Conservation (phyloP, 2,888 invertebrate species). For the Thereva nobilitata region DNA sequence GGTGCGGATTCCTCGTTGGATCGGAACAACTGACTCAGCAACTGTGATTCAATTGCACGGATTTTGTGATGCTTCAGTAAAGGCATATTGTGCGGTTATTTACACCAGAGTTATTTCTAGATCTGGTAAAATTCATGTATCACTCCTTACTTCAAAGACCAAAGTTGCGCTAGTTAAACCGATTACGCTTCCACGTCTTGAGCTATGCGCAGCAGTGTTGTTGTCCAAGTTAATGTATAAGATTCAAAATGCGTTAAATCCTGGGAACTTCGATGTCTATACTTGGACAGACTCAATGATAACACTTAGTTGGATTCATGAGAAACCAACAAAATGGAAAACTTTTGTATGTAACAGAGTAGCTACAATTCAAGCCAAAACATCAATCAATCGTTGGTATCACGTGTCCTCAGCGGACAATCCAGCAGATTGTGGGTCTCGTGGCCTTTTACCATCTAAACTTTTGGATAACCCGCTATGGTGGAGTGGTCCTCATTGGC, state of each 20-base stretch:
- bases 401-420: constrained; percentile 3
- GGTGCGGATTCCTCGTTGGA: constrained; percentile 32
- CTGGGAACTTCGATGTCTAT: constrained; percentile 2
- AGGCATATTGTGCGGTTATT: constrained; percentile 26
- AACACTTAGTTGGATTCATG: constrained; percentile 16
- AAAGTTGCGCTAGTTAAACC: constrained; percentile 34
- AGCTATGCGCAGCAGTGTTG: constrained; percentile 35
- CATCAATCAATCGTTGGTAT: constrained; percentile 17
- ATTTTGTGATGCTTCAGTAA: constrained; percentile 29
- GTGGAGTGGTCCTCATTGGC: constrained; percentile 34
- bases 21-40: background rate
- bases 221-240: no score
- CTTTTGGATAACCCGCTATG: constrained; percentile 17
- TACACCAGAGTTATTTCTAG: constrained; percentile 8
- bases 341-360: constrained; percentile 11
- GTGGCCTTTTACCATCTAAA: constrained; percentile 3
- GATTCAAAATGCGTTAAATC: background rate
- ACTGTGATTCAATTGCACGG: constrained; percentile 14
- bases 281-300: constrained; percentile 34
- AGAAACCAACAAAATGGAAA: background rate
- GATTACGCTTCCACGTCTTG: constrained; percentile 32
- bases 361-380: background rate
- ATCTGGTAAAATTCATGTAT: background rate
- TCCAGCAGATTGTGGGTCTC: background rate
- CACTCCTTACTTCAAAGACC: constrained; percentile 30